Percentiles rank a stretch among this genome's conserved stretches.
Evolutionary conservation across 2,888 invertebrate genomes (phyloP).

Genomic region (Xestia c-nigrum): DNA sequence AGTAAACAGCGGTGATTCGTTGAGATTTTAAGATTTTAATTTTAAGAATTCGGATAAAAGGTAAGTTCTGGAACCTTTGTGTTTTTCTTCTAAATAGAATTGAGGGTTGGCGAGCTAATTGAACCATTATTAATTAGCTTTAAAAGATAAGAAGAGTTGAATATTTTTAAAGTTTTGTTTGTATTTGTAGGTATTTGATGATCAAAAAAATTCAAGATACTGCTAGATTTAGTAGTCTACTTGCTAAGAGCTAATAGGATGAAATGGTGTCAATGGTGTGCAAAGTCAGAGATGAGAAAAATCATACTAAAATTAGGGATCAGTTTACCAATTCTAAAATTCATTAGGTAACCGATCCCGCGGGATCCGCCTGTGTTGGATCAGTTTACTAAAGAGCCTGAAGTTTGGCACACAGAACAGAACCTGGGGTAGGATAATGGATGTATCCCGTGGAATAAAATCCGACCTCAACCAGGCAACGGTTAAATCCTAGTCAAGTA

Average conservation of each 20-base stretch:
- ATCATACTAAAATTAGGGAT: no score
- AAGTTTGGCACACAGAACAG: not conserved
- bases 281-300: not conserved
- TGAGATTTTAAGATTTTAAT: constrained; percentile 1
- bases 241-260: not conserved
- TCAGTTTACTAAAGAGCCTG: not conserved
- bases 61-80: not conserved
- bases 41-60: constrained; percentile 9
- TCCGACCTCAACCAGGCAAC: not conserved
- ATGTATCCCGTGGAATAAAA: not conserved
- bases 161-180: not conserved
- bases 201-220: not conserved
- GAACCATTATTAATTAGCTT: not conserved
- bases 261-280: not conserved
- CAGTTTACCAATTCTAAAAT: no score
- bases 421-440: not conserved
- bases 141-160: not conserved
- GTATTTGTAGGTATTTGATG: not conserved
- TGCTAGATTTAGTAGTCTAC: not conserved
- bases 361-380: no score
- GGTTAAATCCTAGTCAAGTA: not conserved
- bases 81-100: constrained; percentile 4
- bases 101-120: not conserved
- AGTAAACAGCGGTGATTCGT: constrained; percentile 22
- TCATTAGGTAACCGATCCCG: no score